Percentiles rank a stretch among this genome's conserved stretches.
These are phyloP conservation scores for Thymelicus sylvestris DNA, from an alignment of 2,888 invertebrate species.

Conservation along the genomic window DNA sequence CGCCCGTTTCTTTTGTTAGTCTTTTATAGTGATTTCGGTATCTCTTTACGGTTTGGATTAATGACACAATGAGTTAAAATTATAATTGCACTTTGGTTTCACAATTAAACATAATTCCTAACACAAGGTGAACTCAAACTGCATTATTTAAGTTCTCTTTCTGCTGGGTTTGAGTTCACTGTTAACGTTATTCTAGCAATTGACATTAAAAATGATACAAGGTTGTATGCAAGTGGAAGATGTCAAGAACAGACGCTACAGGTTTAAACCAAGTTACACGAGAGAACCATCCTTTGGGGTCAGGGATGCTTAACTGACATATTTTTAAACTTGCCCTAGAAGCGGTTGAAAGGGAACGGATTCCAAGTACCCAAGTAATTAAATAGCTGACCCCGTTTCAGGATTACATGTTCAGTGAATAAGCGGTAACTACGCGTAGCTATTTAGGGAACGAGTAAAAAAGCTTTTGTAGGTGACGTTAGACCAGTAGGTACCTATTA, in stretches of 20 bases:
- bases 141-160: no score
- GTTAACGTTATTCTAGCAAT: not conserved
- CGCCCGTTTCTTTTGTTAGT: constrained; percentile 9
- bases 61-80: not conserved
- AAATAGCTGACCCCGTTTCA: constrained; percentile 34
- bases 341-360: constrained; percentile 29
- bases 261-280: constrained; percentile 25
- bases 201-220: constrained; percentile 14
- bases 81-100: not conserved
- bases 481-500: not conserved
- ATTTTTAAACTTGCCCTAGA: constrained; percentile 32
- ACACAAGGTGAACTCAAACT: no score
- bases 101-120: not conserved
- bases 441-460: constrained; percentile 56
- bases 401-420: constrained; percentile 27
- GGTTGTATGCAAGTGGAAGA: constrained; percentile 6
- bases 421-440: constrained; percentile 44
- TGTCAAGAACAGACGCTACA: constrained; percentile 33
- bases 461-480: constrained; percentile 35
- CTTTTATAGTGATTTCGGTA: not conserved
- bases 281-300: constrained; percentile 22
- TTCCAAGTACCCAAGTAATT: constrained; percentile 22
- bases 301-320: constrained; percentile 28
- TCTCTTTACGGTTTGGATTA: not conserved
- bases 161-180: not conserved